Conservation (phyloP, 2,888 invertebrate genomes). For the Cheilosia scutellata region DNA sequence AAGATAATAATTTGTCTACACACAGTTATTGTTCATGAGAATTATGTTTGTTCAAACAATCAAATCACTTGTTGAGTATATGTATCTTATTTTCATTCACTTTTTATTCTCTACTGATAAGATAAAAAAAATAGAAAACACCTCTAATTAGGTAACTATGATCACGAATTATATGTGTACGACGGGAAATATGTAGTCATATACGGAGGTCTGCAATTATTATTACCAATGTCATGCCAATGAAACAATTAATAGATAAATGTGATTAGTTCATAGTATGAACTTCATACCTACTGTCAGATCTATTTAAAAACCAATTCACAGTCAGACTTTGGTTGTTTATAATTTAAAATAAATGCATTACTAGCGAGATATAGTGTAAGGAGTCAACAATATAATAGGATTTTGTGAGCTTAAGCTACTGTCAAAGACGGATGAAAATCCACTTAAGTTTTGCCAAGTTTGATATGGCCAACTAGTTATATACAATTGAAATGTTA, state of each 20-base stretch:
- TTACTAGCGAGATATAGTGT: too few species aligned
- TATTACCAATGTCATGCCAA: neutral
- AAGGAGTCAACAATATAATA: too few species aligned
- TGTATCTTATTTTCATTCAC: constrained; percentile 5
- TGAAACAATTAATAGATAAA: constrained; percentile 25
- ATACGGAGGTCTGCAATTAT: neutral
- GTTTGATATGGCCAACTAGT: too few species aligned
- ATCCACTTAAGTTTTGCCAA: too few species aligned
- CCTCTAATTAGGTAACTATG: constrained; percentile 20
- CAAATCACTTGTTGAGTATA: constrained; percentile 11
- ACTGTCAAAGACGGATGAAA: too few species aligned
- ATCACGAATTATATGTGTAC: neutral
- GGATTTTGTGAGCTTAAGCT: too few species aligned
- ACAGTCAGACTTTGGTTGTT: neutral
- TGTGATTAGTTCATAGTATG: constrained; percentile 21
- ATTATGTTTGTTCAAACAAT: constrained; percentile 37
- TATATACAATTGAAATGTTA: too few species aligned
- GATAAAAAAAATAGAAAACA: constrained; percentile 12
- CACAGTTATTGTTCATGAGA: constrained; percentile 7
- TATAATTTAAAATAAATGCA: too few species aligned
- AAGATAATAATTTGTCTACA: constrained; percentile 1
- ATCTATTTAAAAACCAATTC: neutral
- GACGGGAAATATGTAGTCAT: neutral
- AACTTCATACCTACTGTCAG: constrained; percentile 7
- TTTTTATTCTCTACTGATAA: constrained; percentile 1